These are phyloP conservation scores for Melanocharis versteri DNA, from an alignment of 2,113 vertebrate species.

Conservation along the genomic window DNA sequence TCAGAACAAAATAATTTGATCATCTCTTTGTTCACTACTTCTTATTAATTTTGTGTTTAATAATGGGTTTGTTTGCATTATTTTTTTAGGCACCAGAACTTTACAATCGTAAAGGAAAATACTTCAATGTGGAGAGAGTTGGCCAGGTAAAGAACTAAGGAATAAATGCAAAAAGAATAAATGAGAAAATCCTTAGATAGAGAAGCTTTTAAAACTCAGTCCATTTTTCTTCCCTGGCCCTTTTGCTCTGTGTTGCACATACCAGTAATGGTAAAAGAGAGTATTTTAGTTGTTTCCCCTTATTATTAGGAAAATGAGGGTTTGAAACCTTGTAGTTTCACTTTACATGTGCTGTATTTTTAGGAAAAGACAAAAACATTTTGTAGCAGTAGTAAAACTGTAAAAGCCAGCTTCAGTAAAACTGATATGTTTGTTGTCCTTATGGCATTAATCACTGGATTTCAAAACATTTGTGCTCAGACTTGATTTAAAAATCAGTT, in stretches of 20 bases:
- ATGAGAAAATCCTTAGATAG: neutral
- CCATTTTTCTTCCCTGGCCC: neutral
- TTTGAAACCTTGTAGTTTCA: neutral
- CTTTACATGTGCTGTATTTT: neutral
- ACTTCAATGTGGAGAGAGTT: conserved; percentile 96
- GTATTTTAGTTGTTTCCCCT: neutral
- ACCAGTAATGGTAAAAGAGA: neutral
- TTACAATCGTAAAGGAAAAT: conserved; percentile 96
- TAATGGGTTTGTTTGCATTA: neutral
- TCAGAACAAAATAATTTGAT: neutral
- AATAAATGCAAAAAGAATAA: neutral
- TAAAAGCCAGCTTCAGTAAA: neutral
- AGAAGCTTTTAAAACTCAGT: neutral
- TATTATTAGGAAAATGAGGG: neutral
- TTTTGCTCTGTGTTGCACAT: neutral
- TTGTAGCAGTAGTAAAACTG: neutral
- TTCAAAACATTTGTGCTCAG: neutral
- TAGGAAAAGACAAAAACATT: neutral
- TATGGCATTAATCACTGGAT: neutral
- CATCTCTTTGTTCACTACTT: neutral
- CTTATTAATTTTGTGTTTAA: neutral
- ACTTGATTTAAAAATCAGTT: neutral
- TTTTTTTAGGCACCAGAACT: conserved; percentile 89
- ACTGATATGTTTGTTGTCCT: neutral
- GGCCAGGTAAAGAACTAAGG: conserved; percentile 82